Percentiles rank a stretch among this genome's conserved stretches.
phyloP scores from a whole-genome alignment of 2,888 invertebrate species.

The Caenorhabditis afra region DNA sequence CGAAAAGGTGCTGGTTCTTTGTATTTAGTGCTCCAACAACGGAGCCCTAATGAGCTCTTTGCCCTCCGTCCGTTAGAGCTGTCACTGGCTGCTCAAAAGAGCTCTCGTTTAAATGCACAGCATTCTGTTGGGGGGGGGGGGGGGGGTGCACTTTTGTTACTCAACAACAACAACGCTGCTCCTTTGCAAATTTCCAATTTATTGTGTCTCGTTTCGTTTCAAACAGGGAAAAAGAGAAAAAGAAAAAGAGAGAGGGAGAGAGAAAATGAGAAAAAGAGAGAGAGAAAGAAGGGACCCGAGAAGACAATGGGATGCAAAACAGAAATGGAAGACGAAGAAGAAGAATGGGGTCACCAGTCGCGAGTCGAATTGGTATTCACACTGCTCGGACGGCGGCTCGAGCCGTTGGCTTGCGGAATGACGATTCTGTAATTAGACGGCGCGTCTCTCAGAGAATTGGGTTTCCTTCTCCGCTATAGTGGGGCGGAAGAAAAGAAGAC shows the following conservation, averaged over 20 bases:
- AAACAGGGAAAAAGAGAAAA: constrained; percentile 23
- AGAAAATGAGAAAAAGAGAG: constrained; percentile 25
- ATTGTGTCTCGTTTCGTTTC: constrained; percentile 13
- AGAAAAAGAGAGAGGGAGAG: constrained; percentile 20
- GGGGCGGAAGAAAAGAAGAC: no score
- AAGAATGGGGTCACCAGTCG: constrained; percentile 56
- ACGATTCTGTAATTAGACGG: constrained; percentile 45
- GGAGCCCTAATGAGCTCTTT: background rate
- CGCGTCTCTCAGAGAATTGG: background rate
- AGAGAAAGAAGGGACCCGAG: background rate
- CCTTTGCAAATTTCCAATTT: constrained; percentile 51
- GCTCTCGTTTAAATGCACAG: no score
- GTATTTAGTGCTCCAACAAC: constrained; percentile 14
- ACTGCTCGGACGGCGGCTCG: constrained; percentile 66
- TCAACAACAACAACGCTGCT: background rate
- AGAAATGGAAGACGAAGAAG: background rate
- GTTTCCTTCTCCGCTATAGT: background rate
- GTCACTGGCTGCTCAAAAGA: no score
- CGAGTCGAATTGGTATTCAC: constrained; percentile 65
- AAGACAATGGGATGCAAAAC: no score
- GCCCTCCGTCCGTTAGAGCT: no score
- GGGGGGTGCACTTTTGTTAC: no score
- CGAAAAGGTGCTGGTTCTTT: background rate
- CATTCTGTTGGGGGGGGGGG: no score
- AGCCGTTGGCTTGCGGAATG: constrained; percentile 51